These are phyloP conservation scores for Bombyx huttoni DNA, from an alignment of 2,888 invertebrate species.

Conservation along the genomic window DNA sequence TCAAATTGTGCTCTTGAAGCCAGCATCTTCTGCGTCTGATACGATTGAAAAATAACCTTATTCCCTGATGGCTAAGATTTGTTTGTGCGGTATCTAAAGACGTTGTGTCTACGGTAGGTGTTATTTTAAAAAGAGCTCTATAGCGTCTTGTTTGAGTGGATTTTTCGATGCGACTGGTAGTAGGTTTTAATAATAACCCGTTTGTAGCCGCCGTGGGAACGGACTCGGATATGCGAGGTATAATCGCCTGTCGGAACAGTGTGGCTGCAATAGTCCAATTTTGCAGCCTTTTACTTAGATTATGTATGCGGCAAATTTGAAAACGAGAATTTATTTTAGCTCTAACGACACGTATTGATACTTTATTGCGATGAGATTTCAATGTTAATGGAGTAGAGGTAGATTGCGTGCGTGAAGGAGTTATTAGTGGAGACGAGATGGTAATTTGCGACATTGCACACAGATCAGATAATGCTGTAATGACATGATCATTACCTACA, in stretches of 20 bases:
- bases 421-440: background rate
- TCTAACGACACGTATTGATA: constrained; percentile 21
- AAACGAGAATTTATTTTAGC: constrained; percentile 38
- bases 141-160: constrained; percentile 19
- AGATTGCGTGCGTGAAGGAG: background rate
- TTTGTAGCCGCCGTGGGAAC: constrained; percentile 69
- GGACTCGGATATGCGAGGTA: constrained; percentile 67
- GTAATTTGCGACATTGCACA: constrained; percentile 1
- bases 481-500: constrained; percentile 2
- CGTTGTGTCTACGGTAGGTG: constrained; percentile 27
- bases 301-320: constrained; percentile 43
- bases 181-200: constrained; percentile 71
- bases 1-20: constrained; percentile 61
- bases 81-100: constrained; percentile 7
- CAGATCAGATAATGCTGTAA: constrained; percentile 3
- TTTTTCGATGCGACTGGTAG: constrained; percentile 26
- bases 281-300: constrained; percentile 70
- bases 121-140: constrained; percentile 29
- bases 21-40: constrained; percentile 34
- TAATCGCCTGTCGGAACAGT: constrained; percentile 66
- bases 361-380: constrained; percentile 11
- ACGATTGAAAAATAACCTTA: constrained; percentile 18
- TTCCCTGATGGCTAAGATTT: constrained; percentile 1
- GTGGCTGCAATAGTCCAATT: constrained; percentile 70
- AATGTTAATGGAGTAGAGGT: background rate